Evolutionary conservation across 2,888 invertebrate species (phyloP), one percentile per base, ranked within the genome.

Genomic region (Callimorpha dominula): DNA sequence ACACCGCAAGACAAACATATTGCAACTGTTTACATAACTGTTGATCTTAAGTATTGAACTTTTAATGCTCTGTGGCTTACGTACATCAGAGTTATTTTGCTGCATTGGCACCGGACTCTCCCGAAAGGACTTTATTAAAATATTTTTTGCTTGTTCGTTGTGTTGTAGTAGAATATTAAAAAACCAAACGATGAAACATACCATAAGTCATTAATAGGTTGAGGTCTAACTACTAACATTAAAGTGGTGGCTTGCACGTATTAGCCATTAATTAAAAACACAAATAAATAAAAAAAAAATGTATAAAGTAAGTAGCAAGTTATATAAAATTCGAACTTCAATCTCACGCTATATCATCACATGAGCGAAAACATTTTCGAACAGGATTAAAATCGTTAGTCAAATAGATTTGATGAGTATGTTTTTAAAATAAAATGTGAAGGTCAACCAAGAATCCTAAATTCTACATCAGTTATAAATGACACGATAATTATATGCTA

Each of bases 401-500:
- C 65, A 20, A 49, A 15, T 8, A 49, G 49, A 49, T n/a, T 31
- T 65, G 49, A 49, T 49, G 46, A 49, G 57, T 65, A 20, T 65
- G 49, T 49, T 49, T 14, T 15, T 31, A 57, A 54, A 57, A 20
- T 12, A 8, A 6, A 43, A n/a, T n/a, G 57, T 43, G n/a, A 43
- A 57, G 63, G 42, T 42, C 63, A 17, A 68, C 49, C 65, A 68
- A 46, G n/a, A 12, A 14, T 20, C 14, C 40, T 60, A 63, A 66
- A 74, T 57, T 64, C 67, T 15, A 68, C 73, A 74, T 81, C 71
- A 75, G 74, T 81, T 75, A 79, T 31, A 50, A 65, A 73, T 63
- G 78, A 82, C 72, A 65, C 42, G 46, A 68, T 76, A 82, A 81
- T 76, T 52, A 49, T 43, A 49, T n/a, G n/a, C n/a, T 42, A n/a